Evolutionary conservation across 1,140 invertebrate species (phyloP).

Genomic region (Pomacea maculata): DNA sequence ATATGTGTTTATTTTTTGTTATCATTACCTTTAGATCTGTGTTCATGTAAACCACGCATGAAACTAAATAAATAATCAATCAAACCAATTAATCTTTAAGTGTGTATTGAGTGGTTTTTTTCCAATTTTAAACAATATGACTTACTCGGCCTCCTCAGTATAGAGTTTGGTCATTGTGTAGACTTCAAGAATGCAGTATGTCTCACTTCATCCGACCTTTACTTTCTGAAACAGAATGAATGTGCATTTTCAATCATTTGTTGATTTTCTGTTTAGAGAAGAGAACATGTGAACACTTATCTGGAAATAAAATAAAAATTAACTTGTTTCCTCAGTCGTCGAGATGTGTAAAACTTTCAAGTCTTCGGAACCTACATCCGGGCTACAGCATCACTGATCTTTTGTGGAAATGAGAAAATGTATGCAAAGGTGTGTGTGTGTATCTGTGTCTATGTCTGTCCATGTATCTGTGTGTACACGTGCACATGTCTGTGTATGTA

Average conservation of each 20-base stretch:
- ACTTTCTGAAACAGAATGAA: not conserved
- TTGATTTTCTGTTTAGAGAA: not conserved
- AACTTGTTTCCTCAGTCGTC: too few species aligned
- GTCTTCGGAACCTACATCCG: too few species aligned
- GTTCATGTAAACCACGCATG: too few species aligned
- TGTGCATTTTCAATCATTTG: not conserved
- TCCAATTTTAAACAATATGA: not conserved
- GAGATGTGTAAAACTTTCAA: too few species aligned
- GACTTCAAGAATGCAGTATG: not conserved
- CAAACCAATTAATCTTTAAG: too few species aligned
- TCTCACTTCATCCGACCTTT: not conserved
- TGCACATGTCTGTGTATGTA: not conserved
- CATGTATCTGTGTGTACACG: not conserved
- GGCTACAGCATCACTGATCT: not conserved
- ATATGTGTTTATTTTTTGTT: not conserved
- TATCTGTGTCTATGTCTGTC: not conserved
- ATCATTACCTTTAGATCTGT: not conserved
- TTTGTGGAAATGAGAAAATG: not conserved
- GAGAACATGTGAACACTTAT: not conserved
- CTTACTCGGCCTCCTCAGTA: constrained; percentile 25
- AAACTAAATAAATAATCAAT: too few species aligned
- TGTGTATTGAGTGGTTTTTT: too few species aligned
- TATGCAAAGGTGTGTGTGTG: too few species aligned
- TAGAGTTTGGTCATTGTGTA: constrained; percentile 21
- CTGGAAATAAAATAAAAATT: too few species aligned